Evolutionary conservation across 2,888 invertebrate genomes (phyloP), one percentile per base, ranked within the genome.

Genomic region (Papilio elwesi): DNA sequence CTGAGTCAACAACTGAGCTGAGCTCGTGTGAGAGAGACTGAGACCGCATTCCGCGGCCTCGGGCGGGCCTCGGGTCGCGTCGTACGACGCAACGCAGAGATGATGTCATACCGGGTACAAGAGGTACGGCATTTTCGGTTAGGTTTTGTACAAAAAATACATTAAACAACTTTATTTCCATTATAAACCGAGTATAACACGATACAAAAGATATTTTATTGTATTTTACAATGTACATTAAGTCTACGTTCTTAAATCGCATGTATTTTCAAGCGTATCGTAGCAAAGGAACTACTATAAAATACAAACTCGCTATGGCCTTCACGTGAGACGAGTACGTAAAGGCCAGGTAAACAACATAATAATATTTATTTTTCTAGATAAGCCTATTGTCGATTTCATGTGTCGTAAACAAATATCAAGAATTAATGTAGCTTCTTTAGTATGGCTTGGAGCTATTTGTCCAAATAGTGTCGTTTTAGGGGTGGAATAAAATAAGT

Each of bases 1-100:
- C 89, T 89, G 86, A 26, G 26, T 26, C 26, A 26, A 26, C n/a
- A n/a, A n/a, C n/a, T n/a, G n/a, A n/a, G n/a, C 4, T 26, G 26
- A 81, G 75, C 77, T 70, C 77, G 76, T 72, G 64, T 68, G 4
- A 2, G 26, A 26, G 26, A 26, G 26, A 26, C 26, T 26, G 70
- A 73, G 74, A 59, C 74, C 70, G 72, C 78, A 76, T 78, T 77
- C 77, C 78, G 78, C 74, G 81, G 75, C 82, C 81, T 79, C 79
- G 78, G 4, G 26, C 26, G 26, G 71, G 76, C 72, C 59, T 59
- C 59, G 59, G 59, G 59, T 62, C 59, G 59, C n/a, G 38, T 49
- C 57, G n/a, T 13, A 13, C 78, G 78, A 75, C 75, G 68, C 78
- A 77, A 76, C 80, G 79, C 76, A 78, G 47, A 55, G 77, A 79